Base-by-base conservation (phyloP, 2,888 invertebrate genomes). In the Lagria hirta region DNA sequence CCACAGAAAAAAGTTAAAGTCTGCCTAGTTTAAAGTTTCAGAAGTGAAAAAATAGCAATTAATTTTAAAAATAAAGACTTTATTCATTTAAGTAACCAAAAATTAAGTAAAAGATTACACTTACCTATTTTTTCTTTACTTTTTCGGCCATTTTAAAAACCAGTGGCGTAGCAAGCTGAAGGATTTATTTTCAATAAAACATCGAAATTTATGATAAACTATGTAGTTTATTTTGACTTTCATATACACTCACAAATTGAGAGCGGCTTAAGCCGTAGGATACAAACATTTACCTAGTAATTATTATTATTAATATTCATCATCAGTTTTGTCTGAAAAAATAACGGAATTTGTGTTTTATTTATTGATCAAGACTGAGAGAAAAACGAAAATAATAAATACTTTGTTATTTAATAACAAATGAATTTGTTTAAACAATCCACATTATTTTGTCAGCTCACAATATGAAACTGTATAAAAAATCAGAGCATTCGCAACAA, bases 231-330 rank as follows among this genome's bases (percentile, higher is more conserved):
- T 73, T 48, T 73, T 73, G 72, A 73, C 73, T 72, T 73, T 73
- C 72, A 72, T 72, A 72, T 72, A 73, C 73, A 73, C 72, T 73
- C 73, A 73, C 73, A 72, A 72, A 71, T 69, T 72, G 73, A 73
- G 73, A 73, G 71, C 69, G 71, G 71, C 72, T 62, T 64, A 70
- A 71, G 72, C 72, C 73, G 71, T 70, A 72, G 73, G 72, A 72
- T 73, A 73, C 73, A 72, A 72, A 73, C 73, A 73, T 73, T 73
- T 73, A 73, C 71, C 73, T 73, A 73, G 69, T 69, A 70, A 68
- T 69, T 70, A 72, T 73, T 72, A 73, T 72, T 73, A 73, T 73
- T 73, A 73, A 69, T 73, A 73, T 72, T 73, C 73, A 72, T 69
- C 64, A 36, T 54, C 55, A 65, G 60, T 60, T 57, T 57, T 58